These are phyloP conservation scores for Daktulosphaira vitifoliae DNA, from an alignment of 1,140 invertebrate genomes.

Conservation along the genomic window DNA sequence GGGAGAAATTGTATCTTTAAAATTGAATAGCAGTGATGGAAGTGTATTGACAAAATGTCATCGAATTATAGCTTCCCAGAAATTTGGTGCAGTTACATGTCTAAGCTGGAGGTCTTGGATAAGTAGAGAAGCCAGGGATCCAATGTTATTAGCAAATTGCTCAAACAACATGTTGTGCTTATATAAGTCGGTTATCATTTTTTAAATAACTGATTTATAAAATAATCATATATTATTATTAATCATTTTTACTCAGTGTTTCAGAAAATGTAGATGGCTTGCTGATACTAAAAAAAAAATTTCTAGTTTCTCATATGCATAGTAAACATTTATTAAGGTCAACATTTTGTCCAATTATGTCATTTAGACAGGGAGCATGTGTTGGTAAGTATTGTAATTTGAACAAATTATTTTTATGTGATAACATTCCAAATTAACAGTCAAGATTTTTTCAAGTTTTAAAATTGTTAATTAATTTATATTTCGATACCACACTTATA, in stretches of 20 bases:
- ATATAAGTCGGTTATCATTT: constrained; percentile 51
- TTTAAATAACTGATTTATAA: too few relatives aligned
- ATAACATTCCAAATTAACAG: background rate
- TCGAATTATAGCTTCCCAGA: constrained; percentile 53
- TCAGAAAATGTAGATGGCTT: constrained; percentile 56
- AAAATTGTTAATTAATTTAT: too few relatives aligned
- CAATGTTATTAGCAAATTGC: constrained; percentile 67
- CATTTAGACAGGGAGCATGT: constrained; percentile 67
- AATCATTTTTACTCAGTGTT: constrained; percentile 47
- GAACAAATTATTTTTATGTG: background rate
- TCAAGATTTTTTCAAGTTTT: background rate
- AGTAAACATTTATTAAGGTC: constrained; percentile 52
- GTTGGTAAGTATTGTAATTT: constrained; percentile 49
- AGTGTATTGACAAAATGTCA: constrained; percentile 55
- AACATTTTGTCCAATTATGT: constrained; percentile 78
- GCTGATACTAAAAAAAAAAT: constrained; percentile 52
- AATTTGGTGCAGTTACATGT: constrained; percentile 55
- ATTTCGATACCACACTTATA: too few relatives aligned
- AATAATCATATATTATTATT: background rate
- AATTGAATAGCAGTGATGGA: constrained; percentile 62
- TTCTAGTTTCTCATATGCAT: constrained; percentile 54
- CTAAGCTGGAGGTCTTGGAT: constrained; percentile 74
- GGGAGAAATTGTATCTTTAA: constrained; percentile 61
- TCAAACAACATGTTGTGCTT: constrained; percentile 65
- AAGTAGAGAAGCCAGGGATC: constrained; percentile 64